Conservation (phyloP, 2,113 vertebrate genomes). For the Centropus unirufus region DNA sequence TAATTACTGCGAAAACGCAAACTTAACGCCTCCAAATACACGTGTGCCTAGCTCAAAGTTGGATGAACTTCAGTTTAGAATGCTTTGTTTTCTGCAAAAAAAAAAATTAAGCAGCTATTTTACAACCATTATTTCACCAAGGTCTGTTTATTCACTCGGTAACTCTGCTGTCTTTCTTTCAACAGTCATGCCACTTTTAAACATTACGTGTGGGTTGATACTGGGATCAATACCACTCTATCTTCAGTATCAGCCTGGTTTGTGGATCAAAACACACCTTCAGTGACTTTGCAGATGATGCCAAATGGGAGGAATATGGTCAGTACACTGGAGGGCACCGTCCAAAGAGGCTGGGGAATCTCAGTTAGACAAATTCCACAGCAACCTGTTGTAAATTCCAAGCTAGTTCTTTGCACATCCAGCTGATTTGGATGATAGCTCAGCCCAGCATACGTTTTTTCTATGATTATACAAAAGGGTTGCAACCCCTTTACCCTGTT, state of each 20-base stretch:
- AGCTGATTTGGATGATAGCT: not conserved
- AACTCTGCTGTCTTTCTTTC: not conserved
- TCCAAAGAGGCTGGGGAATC: not conserved
- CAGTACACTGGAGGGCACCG: not conserved
- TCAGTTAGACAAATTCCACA: not conserved
- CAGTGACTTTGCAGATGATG: not conserved
- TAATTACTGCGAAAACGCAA: not conserved
- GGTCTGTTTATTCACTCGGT: not conserved
- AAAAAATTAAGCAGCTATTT: not conserved
- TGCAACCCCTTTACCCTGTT: not conserved
- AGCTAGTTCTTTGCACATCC: not conserved
- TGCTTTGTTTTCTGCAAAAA: not conserved
- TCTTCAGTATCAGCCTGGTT: not conserved
- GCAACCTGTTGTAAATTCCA: not conserved
- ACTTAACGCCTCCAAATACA: not conserved
- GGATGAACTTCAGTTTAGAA: not conserved
- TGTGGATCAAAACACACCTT: not conserved
- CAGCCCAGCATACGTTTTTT: not conserved
- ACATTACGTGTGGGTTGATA: not conserved
- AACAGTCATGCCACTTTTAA: not conserved
- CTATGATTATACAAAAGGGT: not conserved
- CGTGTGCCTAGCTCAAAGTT: not conserved
- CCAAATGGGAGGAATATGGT: not conserved
- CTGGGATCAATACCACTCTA: not conserved
- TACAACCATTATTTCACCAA: not conserved